These are phyloP conservation scores for Caenorhabditis becei DNA, from an alignment of 2,888 invertebrate genomes.

Conservation along the genomic window DNA sequence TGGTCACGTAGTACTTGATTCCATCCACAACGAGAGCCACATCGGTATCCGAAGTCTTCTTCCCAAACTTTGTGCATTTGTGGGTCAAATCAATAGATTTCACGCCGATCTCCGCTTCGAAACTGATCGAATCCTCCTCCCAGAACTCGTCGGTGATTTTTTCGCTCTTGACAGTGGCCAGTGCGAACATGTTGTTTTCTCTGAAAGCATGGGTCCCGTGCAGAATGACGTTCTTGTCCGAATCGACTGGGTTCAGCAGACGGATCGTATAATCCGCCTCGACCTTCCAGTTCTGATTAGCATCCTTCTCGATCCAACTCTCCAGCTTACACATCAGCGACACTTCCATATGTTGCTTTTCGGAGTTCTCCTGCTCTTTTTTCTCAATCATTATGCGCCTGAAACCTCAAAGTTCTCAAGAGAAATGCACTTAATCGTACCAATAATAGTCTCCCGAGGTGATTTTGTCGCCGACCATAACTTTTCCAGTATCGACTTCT, in stretches of 20 bases:
- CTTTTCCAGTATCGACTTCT: neutral
- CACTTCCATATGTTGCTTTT: neutral
- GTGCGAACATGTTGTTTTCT: too few relatives aligned
- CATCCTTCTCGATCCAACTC: neutral
- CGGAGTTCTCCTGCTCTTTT: neutral
- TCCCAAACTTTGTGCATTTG: conserved; percentile 3
- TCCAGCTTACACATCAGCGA: conserved; percentile 21
- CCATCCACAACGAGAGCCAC: conserved; percentile 8
- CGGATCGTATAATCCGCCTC: conserved; percentile 31
- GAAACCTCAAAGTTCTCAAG: neutral
- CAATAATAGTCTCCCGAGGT: conserved; percentile 32
- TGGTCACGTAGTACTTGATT: conserved; percentile 4
- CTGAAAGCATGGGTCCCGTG: conserved; percentile 2
- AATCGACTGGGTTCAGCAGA: neutral
- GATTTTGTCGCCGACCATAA: neutral
- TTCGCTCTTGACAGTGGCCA: neutral
- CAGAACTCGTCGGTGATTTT: conserved; percentile 5
- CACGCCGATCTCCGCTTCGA: conserved; percentile 37
- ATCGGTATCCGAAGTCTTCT: conserved; percentile 1
- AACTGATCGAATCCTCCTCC: conserved; percentile 14
- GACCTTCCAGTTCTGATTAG: conserved; percentile 11
- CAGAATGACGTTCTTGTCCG: neutral
- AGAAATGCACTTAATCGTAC: neutral
- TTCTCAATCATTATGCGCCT: neutral
- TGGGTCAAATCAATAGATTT: conserved; percentile 1